Conservation (phyloP, 2,797 vertebrate genomes). For the Denticeps clupeoides region DNA sequence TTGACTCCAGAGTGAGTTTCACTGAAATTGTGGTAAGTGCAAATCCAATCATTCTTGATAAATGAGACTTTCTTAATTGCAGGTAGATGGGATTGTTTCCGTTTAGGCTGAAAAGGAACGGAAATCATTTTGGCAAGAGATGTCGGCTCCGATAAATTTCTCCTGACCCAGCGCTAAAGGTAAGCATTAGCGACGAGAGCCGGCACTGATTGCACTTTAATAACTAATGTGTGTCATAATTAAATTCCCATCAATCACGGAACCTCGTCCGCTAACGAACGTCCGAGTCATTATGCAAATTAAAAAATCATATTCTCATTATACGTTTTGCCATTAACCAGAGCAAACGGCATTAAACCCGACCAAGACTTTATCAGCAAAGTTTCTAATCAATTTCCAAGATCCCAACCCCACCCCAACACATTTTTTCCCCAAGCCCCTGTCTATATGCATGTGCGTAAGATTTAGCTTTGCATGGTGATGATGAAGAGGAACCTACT, state of each 20-base stretch:
- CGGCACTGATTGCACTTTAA: constrained; percentile 60
- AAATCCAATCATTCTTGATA: too few relatives aligned
- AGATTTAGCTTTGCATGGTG: too few relatives aligned
- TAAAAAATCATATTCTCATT: constrained; percentile 60
- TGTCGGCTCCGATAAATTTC: constrained; percentile 41
- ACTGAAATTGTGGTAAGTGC: too few relatives aligned
- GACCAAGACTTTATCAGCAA: constrained; percentile 13
- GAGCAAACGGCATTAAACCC: constrained; percentile 33
- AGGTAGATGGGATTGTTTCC: constrained; percentile 30
- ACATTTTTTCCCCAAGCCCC: too few relatives aligned
- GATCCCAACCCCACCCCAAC: too few relatives aligned
- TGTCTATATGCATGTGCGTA: too few relatives aligned
- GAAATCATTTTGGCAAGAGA: constrained; percentile 36
- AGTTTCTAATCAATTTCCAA: too few relatives aligned
- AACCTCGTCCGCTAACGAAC: constrained; percentile 49
- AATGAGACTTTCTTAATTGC: constrained; percentile 30
- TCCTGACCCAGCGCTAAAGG: constrained; percentile 44
- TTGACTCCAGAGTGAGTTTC: too few relatives aligned
- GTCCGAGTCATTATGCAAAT: constrained; percentile 64
- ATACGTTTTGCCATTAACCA: constrained; percentile 53
- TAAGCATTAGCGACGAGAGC: constrained; percentile 59
- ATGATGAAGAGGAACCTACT: too few relatives aligned
- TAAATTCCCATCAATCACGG: constrained; percentile 62
- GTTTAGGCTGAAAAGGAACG: constrained; percentile 30
- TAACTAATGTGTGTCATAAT: constrained; percentile 63